Evolutionary conservation across 1,140 invertebrate genomes (phyloP), one percentile per base, ranked within the genome.

Genomic region (Octopus sinensis): DNA sequence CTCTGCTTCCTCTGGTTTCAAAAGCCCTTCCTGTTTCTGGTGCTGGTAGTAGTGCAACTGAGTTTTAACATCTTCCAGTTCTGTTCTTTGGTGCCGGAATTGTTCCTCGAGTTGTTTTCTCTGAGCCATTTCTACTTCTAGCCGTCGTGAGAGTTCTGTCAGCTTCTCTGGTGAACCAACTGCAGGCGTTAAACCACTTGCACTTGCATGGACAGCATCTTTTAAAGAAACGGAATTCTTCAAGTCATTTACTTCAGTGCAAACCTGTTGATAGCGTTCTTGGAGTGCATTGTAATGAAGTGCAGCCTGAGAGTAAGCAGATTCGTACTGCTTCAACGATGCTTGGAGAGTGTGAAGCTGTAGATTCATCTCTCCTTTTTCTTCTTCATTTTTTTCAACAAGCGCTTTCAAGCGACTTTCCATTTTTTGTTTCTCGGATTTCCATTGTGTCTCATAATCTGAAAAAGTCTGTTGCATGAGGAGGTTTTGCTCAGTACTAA

Each of bases 391-490:
- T 85, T 90, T 90, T 83, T 89, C 89, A 54, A 86, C 82, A 17
- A 86, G 17, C 43, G 86, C 86, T 84, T 91, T 90, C 6, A 94
- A 86, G 85, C 93, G 91, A 75, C 88, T 87, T 62, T 91, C 91
- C 86, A 95, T 87, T 83, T 92, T 91, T 62, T 91, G 88, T 86
- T 93, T 94, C 88, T 95, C 94, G 82, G 92, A 90, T 86, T 93
- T 94, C 91, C 95, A 93, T 81, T 94, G 93, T 73, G 90, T 90
- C 91, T 96, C 95, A 88, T 94, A 92, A 5, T 92, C 90, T 12
- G 94, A 90, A 91, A 95, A 95, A 89, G 94, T 94, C 86, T 93
- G 92, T 86, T 96, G 95, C 94, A 95, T 95, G 85, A 93, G 92
- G 89, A 93, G 92, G 94, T 95, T 95, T 90, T 95, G 93, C 83